Conservation (phyloP, 2,888 invertebrate genomes). For the Stenichneumon culpator region DNA sequence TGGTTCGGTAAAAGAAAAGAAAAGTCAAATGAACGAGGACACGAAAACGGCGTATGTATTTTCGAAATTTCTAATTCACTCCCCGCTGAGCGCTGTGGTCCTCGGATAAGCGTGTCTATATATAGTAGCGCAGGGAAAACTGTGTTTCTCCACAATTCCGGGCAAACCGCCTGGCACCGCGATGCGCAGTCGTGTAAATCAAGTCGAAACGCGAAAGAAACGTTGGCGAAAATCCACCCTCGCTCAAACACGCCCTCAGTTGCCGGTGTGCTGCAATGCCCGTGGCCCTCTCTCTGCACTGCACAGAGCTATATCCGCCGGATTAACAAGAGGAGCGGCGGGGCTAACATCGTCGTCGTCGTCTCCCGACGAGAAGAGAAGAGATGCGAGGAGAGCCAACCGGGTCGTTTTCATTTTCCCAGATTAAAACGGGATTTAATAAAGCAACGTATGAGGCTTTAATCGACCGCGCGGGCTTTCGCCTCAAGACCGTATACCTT, state of each 20-base stretch:
- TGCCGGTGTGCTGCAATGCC: conserved; percentile 53
- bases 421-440: conserved; percentile 83
- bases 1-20: conserved; percentile 3
- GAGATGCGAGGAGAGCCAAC: conserved; percentile 52
- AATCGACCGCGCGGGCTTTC: conserved; percentile 77
- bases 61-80: conserved; percentile 67
- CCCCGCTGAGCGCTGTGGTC: conserved; percentile 53
- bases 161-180: conserved; percentile 20
- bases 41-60: conserved; percentile 21
- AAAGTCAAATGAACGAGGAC: conserved; percentile 11
- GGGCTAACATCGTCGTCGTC: conserved; percentile 62
- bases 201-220: conserved; percentile 62
- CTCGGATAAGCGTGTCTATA: background rate
- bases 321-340: conserved; percentile 61
- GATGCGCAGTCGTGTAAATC: conserved; percentile 66
- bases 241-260: conserved; percentile 59
- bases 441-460: conserved; percentile 82
- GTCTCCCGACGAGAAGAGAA: conserved; percentile 52
- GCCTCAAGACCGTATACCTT: conserved; percentile 72
- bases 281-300: conserved; percentile 7
- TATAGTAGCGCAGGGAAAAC: conserved; percentile 4
- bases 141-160: conserved; percentile 35
- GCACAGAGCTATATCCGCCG: conserved; percentile 37
- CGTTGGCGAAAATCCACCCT: conserved; percentile 54
- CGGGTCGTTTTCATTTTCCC: conserved; percentile 80